A percentile compares a stretch with the other conserved stretches of the same genome.
Evolutionary conservation across 2,888 invertebrate genomes (phyloP).

Genomic region (Epiblema foenella): DNA sequence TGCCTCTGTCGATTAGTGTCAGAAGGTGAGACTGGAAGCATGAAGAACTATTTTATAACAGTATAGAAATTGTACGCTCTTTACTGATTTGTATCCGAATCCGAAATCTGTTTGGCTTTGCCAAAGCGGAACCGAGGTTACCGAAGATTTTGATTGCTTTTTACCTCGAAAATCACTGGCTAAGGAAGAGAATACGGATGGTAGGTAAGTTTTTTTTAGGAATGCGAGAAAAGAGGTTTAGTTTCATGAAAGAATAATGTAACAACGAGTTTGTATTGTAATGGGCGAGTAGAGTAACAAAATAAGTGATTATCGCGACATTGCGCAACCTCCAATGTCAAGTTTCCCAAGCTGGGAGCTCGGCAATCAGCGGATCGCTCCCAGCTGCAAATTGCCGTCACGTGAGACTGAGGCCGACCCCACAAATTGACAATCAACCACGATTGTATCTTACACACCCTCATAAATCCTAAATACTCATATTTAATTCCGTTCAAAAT

Average conservation of each 20-base stretch:
- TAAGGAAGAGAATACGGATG: not conserved
- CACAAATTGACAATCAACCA: slow-evolving; percentile 12
- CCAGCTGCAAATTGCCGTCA: slow-evolving; percentile 42
- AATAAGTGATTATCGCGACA: slow-evolving; percentile 22
- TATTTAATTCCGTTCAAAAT: no score
- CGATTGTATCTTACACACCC: not conserved
- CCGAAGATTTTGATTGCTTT: not conserved
- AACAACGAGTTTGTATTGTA: no score
- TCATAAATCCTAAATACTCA: no score
- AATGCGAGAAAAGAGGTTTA: not conserved
- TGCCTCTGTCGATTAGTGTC: no score
- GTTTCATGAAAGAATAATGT: no score
- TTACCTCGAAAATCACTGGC: not conserved
- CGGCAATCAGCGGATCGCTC: slow-evolving; percentile 39
- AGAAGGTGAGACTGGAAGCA: no score
- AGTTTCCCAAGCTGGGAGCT: slow-evolving; percentile 42
- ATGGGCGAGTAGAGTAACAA: not conserved
- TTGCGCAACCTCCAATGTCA: slow-evolving; percentile 43
- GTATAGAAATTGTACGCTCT: no score
- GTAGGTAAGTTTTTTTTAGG: not conserved
- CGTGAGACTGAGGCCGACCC: slow-evolving; percentile 30
- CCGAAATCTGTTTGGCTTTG: no score
- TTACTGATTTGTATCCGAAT: no score
- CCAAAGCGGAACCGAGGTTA: no score
- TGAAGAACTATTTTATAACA: no score